Base-by-base conservation (phyloP, 2,113 vertebrate species). In the Gobiocypris rarus region DNA sequence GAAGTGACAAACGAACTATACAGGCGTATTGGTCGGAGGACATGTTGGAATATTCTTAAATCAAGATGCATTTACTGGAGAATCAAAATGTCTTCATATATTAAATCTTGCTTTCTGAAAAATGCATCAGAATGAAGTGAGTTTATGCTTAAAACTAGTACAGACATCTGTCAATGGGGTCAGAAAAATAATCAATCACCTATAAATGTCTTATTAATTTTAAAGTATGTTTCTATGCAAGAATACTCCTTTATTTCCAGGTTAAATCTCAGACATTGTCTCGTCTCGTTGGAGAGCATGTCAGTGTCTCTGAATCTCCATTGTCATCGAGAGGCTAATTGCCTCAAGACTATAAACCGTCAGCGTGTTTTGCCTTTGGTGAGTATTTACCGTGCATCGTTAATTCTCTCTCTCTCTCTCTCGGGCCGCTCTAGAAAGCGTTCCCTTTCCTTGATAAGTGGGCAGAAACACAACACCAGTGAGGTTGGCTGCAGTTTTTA, bases 381-480 rank as follows among this genome's bases (percentile, higher is more conserved):
- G 89, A 86, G 89, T 93, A 92, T 95, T 93, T 94, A 94, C 88
- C 80, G 87, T 84, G 93, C 91, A 94, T 94, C 89, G 90, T 90
- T 94, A 92, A 93, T 95, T 94, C 85, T 31, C 31, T 58, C 85
- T 69, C 88, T 82, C 88, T 82, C 90, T 94, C 93, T 94, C 93
- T 89, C 86, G 94, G 94, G 93, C 90, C 88, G 75, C 90, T 93
- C 93, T 90, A 92, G 91, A 93, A 90, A 92, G 92, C 86, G 31
- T 84, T 82, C 86, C 82, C 73, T 86, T 89, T 92, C 90, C 94
- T 94, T 94, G 94, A 95, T 94, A 94, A 94, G 91, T 90, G 92
- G 90, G 91, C 82, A 86, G 81, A 92, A 92, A 94, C 93, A 94
- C 91, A 88, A 91, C 90, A 89, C 90, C 90, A 92, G 92, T 93